Conservation (phyloP, 2,888 invertebrate genomes). For the Brenthis ino region DNA sequence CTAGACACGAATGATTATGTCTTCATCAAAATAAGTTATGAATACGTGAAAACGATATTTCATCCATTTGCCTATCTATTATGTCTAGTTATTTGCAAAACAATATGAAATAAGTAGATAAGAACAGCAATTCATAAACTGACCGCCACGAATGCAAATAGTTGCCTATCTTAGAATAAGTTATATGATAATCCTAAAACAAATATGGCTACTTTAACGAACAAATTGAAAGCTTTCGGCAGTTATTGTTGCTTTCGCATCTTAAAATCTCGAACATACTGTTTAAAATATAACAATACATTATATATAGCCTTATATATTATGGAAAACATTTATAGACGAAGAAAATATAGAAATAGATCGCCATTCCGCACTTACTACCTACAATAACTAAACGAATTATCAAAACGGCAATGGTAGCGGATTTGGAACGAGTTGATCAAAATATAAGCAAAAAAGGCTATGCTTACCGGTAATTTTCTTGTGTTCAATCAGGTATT, state of each 20-base stretch:
- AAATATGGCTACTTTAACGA: slow-evolving; percentile 60
- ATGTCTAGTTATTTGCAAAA: slow-evolving; percentile 35
- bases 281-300: too few species aligned
- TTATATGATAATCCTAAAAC: slow-evolving; percentile 58
- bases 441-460: slow-evolving; percentile 19
- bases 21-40: not conserved
- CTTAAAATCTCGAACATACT: not conserved
- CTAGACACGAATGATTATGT: not conserved
- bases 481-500: slow-evolving; percentile 51
- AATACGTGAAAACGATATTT: slow-evolving; percentile 18
- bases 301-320: too few species aligned
- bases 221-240: slow-evolving; percentile 19
- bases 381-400: not conserved
- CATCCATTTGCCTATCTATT: slow-evolving; percentile 13
- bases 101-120: slow-evolving; percentile 39
- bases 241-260: not conserved
- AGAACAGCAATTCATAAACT: slow-evolving; percentile 45
- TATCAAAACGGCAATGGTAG: slow-evolving; percentile 2
- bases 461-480: slow-evolving; percentile 54
- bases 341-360: slow-evolving; percentile 1
- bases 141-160: slow-evolving; percentile 30
- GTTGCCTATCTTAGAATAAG: slow-evolving; percentile 44
- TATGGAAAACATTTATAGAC: not conserved
- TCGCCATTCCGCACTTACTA: slow-evolving; percentile 1
- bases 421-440: not conserved